phyloP scores from a whole-genome alignment of 2,888 invertebrate genomes.

The Campoletis raptor region DNA sequence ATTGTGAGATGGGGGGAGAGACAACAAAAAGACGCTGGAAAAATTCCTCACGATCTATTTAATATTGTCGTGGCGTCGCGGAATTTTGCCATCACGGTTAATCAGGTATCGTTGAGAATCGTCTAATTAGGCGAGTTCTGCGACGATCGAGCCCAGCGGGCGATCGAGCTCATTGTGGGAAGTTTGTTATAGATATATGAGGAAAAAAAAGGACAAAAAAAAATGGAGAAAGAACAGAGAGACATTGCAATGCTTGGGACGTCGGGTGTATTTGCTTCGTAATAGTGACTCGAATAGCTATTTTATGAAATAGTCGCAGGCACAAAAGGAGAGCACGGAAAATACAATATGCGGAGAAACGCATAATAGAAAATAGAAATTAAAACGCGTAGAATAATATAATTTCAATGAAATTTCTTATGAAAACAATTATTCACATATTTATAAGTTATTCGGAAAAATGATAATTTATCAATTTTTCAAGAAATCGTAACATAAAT shows the following conservation, averaged over 20 bases:
- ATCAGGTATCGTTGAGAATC: constrained; percentile 57
- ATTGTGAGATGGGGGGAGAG: constrained; percentile 6
- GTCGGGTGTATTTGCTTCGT: constrained; percentile 15
- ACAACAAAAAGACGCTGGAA: constrained; percentile 56
- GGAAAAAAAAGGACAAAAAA: not conserved
- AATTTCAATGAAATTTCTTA: not conserved
- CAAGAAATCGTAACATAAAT: not conserved
- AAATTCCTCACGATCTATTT: constrained; percentile 62
- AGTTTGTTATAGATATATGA: constrained; percentile 8
- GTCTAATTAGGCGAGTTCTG: constrained; percentile 62
- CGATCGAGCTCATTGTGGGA: constrained; percentile 61
- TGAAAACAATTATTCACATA: constrained; percentile 5
- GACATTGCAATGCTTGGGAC: constrained; percentile 11
- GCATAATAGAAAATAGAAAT: constrained; percentile 12
- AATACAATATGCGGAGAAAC: constrained; percentile 10
- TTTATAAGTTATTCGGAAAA: constrained; percentile 13
- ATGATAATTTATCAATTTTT: not conserved
- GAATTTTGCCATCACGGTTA: constrained; percentile 61
- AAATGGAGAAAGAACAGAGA: constrained; percentile 24
- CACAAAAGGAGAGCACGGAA: constrained; percentile 13
- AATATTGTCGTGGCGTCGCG: constrained; percentile 60
- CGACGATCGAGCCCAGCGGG: constrained; percentile 36
- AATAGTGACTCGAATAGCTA: constrained; percentile 25
- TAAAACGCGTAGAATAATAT: not conserved
- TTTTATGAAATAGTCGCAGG: constrained; percentile 37